Evolutionary conservation across 2,888 invertebrate species (phyloP).

Genomic region (Rhagonycha fulva): DNA sequence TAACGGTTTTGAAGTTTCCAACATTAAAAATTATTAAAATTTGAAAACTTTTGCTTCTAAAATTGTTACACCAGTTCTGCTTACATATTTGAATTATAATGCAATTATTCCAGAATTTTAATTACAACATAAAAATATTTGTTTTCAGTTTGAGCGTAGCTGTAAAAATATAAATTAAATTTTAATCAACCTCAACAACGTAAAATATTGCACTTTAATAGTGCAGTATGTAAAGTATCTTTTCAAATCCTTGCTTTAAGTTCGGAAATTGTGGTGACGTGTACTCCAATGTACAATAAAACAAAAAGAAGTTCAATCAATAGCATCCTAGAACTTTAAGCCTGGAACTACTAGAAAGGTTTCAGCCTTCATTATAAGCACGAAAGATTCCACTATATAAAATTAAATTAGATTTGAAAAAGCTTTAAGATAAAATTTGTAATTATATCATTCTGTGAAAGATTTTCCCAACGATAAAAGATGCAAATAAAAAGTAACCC

Average conservation of each 20-base stretch:
- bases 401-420: background rate
- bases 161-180: background rate
- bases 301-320: background rate
- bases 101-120: background rate
- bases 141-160: background rate
- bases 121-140: background rate
- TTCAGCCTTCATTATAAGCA: background rate
- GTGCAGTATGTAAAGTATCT: background rate
- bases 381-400: background rate
- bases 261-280: background rate
- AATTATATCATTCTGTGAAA: background rate
- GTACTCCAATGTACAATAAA: background rate
- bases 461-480: background rate
- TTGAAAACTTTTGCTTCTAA: background rate
- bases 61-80: background rate
- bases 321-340: background rate
- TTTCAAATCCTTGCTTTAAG: background rate
- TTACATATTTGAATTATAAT: background rate
- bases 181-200: background rate
- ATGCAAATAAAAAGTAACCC: background rate
- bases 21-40: background rate
- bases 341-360: background rate
- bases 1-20: background rate
- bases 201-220: background rate
- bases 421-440: background rate